Base-by-base conservation (phyloP, 2,888 invertebrate genomes). In the Oegoconia quadripuncta region DNA sequence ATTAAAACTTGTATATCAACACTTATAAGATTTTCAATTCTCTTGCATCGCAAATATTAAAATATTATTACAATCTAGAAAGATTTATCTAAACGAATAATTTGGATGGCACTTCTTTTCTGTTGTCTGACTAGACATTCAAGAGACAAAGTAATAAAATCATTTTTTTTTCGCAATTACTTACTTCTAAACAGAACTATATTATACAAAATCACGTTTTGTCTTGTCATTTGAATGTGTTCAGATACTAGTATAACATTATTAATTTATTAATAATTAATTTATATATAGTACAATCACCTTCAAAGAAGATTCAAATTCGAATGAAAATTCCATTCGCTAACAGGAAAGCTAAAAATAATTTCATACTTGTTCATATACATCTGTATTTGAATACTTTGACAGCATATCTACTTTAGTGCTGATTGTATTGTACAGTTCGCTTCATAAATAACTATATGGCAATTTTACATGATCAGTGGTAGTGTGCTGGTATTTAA, bases 31-130 rank as follows among this genome's bases (percentile, higher is more conserved):
- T 72, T 77, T n/a, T 87, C 86, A 87, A 87, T 86, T 87, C 86
- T 81, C 86, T 83, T 83, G 86, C 86, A 87, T 86, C 84, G 86
- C 86, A 86, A 79, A 70, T 74, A 72, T 79, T 74, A 55, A 72
- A 66, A 66, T 64, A 62, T 59, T 59, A 66, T 74, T 71, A 69
- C 70, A 71, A 62, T 66, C 75, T 82, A 84, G 58, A 68, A 55
- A 73, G 71, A 63, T 74, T n/a, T n/a, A n/a, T n/a, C n/a, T n/a
- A 75, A 75, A 63, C 58, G 69, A 75, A 69, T 66, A 37, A 51
- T 53, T 65, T 78, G 78, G 83, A 82, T 83, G 82, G 82, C 81
- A 81, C 76, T 68, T 79, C 64, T 73, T 74, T 71, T 64, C 65
- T 64, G 66, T 42, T 64, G 59, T 70, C 61, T 41, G 18, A 29